Percentiles rank a stretch among this genome's conserved stretches.
Evolutionary conservation across 2,797 vertebrate genomes (phyloP).

Genomic region (Varecia variegata): DNA sequence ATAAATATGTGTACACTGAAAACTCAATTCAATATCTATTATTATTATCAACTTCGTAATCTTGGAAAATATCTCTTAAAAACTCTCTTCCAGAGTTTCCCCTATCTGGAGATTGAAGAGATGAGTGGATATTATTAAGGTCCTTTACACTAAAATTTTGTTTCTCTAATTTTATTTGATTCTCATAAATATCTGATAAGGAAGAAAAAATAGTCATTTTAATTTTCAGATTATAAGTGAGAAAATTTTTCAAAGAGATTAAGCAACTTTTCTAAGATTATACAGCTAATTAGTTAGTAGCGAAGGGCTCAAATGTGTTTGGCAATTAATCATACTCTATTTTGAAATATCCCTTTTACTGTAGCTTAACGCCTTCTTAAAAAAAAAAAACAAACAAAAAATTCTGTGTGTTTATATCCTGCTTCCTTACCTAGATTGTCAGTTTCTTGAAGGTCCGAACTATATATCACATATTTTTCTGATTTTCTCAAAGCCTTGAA

Average conservation of each 20-base stretch:
- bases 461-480: background rate
- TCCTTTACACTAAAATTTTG: background rate
- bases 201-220: background rate
- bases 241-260: background rate
- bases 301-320: background rate
- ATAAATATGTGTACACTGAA: background rate
- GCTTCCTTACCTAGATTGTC: background rate
- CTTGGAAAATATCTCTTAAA: background rate
- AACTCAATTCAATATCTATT: background rate
- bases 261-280: background rate
- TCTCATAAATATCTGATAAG: background rate
- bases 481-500: background rate
- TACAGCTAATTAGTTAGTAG: background rate
- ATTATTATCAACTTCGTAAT: background rate
- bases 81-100: background rate
- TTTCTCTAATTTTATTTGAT: background rate
- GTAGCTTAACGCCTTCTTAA: background rate
- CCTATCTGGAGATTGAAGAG: background rate
- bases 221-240: background rate
- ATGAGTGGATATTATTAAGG: background rate
- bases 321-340: background rate
- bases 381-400: background rate
- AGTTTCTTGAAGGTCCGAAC: background rate
- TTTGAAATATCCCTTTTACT: background rate
- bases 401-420: background rate